Percentiles rank a stretch among this genome's conserved stretches.
These are phyloP conservation scores for Beaufortia kweichowensis DNA, from an alignment of 2,113 vertebrate genomes.

Conservation along the genomic window DNA sequence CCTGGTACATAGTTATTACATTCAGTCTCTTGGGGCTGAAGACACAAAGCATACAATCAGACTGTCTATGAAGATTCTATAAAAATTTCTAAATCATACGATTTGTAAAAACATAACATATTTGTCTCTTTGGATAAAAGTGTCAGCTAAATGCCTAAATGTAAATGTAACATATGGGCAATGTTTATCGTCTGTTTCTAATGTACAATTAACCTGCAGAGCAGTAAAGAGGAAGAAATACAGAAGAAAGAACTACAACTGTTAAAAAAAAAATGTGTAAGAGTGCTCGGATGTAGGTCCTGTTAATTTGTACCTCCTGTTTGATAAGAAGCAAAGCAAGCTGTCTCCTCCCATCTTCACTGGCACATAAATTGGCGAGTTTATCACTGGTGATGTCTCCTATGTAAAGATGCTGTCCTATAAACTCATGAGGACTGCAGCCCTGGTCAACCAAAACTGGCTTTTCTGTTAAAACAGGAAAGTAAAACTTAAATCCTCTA, in stretches of 20 bases:
- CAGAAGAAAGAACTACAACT: too few species aligned
- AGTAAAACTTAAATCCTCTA: not conserved
- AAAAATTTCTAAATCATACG: too few species aligned
- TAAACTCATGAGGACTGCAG: slow-evolving; percentile 33
- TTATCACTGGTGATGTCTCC: slow-evolving; percentile 30
- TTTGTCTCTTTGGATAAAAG: too few species aligned
- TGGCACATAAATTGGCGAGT: slow-evolving; percentile 56
- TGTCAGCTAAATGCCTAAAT: too few species aligned
- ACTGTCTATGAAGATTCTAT: not conserved
- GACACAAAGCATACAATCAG: slow-evolving; percentile 7
- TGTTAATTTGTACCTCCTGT: slow-evolving; percentile 59
- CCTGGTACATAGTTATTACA: slow-evolving; percentile 42
- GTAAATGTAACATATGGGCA: too few species aligned
- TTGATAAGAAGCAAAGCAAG: slow-evolving; percentile 55
- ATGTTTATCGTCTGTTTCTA: too few species aligned
- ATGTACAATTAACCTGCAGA: too few species aligned
- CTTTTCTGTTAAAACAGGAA: slow-evolving; percentile 20
- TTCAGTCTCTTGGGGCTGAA: slow-evolving; percentile 25
- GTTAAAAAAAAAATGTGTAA: too few species aligned
- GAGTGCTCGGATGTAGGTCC: too few species aligned
- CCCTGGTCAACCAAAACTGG: slow-evolving; percentile 48
- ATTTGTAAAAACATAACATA: too few species aligned
- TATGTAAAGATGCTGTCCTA: not conserved
- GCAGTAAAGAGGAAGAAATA: too few species aligned
- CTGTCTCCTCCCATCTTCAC: slow-evolving; percentile 45